A percentile compares a stretch with the other conserved stretches of the same genome.
Conservation (phyloP, 2,888 invertebrate genomes). For the Dichetophora obliterata region DNA sequence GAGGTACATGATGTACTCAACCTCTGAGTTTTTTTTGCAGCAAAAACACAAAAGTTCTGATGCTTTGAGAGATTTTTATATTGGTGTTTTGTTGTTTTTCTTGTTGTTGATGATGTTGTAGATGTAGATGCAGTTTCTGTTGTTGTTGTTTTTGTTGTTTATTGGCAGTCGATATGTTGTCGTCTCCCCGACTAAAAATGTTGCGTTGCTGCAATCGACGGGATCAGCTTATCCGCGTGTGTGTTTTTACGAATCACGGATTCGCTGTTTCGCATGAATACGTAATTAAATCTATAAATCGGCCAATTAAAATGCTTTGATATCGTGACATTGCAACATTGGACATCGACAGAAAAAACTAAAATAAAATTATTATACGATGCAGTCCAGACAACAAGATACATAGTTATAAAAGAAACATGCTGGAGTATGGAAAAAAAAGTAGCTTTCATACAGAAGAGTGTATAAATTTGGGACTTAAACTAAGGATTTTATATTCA, state of each 20-base stretch:
- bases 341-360: slow-evolving; percentile 61
- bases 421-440: not conserved
- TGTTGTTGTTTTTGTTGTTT: slow-evolving; percentile 45
- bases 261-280: slow-evolving; percentile 71
- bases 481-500: too few species aligned
- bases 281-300: slow-evolving; percentile 71
- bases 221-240: slow-evolving; percentile 59
- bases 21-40: slow-evolving; percentile 12
- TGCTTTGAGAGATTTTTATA: slow-evolving; percentile 33
- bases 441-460: too few species aligned
- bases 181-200: slow-evolving; percentile 38
- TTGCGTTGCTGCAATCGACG: slow-evolving; percentile 55
- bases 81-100: slow-evolving; percentile 38
- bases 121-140: slow-evolving; percentile 36
- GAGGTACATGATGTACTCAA: not conserved
- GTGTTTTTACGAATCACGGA: slow-evolving; percentile 71
- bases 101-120: slow-evolving; percentile 30
- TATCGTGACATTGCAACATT: slow-evolving; percentile 70
- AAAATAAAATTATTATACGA: slow-evolving; percentile 51
- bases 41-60: slow-evolving; percentile 24
- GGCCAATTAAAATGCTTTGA: slow-evolving; percentile 71
- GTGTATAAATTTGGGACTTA: not conserved
- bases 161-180: slow-evolving; percentile 11
- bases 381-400: not conserved
- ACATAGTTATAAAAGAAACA: not conserved